Conservation (phyloP, 2,888 invertebrate species). For the Thecocarcelia acutangulata region DNA sequence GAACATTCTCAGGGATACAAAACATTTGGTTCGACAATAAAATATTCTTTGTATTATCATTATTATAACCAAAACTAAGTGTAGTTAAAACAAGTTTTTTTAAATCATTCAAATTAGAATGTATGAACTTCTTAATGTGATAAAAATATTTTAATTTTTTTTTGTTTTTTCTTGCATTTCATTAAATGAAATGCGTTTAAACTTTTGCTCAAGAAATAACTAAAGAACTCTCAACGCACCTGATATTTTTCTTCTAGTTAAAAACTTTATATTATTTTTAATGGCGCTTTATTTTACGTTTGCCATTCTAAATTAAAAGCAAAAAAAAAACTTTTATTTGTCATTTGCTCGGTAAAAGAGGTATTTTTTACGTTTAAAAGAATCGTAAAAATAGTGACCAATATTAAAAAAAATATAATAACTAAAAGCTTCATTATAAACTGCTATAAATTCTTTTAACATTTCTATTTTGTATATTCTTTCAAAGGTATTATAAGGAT, state of each 20-base stretch:
- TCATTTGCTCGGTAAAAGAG: slow-evolving; percentile 27
- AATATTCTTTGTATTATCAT: too few species aligned
- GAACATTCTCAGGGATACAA: too few species aligned
- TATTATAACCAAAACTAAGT: too few species aligned
- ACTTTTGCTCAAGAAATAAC: background rate
- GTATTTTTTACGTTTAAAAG: slow-evolving; percentile 34
- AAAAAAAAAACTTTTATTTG: slow-evolving; percentile 11
- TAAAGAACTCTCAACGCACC: background rate
- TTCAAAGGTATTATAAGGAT: slow-evolving; percentile 58
- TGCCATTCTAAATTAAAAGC: slow-evolving; percentile 2
- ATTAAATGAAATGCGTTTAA: background rate
- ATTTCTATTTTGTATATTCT: slow-evolving; percentile 12
- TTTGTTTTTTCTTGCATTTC: too few species aligned
- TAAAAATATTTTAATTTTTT: too few species aligned
- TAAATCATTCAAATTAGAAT: too few species aligned
- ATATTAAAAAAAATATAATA: slow-evolving; percentile 27
- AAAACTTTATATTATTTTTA: background rate
- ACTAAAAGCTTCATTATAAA: slow-evolving; percentile 50
- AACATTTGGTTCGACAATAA: too few species aligned
- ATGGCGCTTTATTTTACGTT: background rate
- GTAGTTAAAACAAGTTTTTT: too few species aligned
- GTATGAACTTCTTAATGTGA: too few species aligned
- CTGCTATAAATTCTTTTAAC: slow-evolving; percentile 35
- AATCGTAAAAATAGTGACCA: slow-evolving; percentile 51
- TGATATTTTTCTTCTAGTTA: slow-evolving; percentile 14